These are phyloP conservation scores for Drosophila ustulata DNA, from an alignment of 2,888 invertebrate species.

Conservation along the genomic window DNA sequence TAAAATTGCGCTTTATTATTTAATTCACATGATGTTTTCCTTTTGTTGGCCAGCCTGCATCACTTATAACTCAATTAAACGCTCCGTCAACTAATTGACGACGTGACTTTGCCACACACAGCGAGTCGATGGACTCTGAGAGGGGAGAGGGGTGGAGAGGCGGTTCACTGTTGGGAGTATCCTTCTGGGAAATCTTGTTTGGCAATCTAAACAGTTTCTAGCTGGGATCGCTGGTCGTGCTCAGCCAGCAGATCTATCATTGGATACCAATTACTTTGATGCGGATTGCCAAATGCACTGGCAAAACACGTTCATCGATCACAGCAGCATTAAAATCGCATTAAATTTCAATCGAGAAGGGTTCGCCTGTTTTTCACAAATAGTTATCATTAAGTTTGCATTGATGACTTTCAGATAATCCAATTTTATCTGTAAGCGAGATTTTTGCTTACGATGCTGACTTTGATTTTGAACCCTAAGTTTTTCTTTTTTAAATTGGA, in stretches of 20 bases:
- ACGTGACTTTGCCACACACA: slow-evolving; percentile 25
- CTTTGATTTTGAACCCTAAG: too few relatives aligned
- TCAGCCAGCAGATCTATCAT: slow-evolving; percentile 53
- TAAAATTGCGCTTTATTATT: slow-evolving; percentile 68
- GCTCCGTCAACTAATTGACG: slow-evolving; percentile 43
- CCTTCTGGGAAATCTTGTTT: slow-evolving; percentile 44
- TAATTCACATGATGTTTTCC: slow-evolving; percentile 55
- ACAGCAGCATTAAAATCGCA: background rate
- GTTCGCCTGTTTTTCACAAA: background rate
- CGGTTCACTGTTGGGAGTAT: slow-evolving; percentile 15
- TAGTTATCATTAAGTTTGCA: background rate
- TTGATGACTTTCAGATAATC: background rate
- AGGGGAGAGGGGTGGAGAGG: background rate
- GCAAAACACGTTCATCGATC: slow-evolving; percentile 9
- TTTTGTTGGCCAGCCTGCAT: slow-evolving; percentile 22
- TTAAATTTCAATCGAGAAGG: background rate
- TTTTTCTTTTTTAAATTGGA: too few relatives aligned
- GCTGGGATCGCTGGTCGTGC: slow-evolving; percentile 42
- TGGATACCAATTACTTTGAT: slow-evolving; percentile 51
- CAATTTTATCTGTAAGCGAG: background rate
- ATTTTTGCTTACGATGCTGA: background rate
- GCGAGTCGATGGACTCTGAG: background rate
- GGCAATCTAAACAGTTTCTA: slow-evolving; percentile 26
- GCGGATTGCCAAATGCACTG: slow-evolving; percentile 35
- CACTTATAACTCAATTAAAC: slow-evolving; percentile 73